Conservation (phyloP, 2,888 invertebrate genomes). For the Agrotis clavis region DNA sequence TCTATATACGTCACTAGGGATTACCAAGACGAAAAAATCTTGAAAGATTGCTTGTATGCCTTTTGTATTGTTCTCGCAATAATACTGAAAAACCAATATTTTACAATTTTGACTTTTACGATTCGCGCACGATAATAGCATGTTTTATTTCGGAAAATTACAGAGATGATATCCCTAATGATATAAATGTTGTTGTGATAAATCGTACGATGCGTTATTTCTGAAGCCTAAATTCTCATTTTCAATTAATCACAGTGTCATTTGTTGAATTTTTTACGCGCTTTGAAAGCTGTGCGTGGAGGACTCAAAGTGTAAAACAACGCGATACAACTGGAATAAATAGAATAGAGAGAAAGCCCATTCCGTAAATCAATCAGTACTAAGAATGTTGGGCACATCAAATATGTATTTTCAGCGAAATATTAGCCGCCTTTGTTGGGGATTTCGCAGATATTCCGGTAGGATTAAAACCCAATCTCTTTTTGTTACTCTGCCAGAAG, state of each 20-base stretch:
- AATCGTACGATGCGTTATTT: constrained; percentile 51
- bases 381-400: constrained; percentile 70
- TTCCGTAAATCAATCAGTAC: constrained; percentile 74
- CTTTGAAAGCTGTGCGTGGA: constrained; percentile 22
- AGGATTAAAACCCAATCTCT: constrained; percentile 83
- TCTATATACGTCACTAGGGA: constrained; percentile 29
- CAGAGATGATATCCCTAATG: constrained; percentile 42
- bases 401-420: constrained; percentile 75
- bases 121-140: constrained; percentile 26
- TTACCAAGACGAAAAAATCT: constrained; percentile 38
- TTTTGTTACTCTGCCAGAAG: constrained; percentile 80
- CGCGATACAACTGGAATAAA: constrained; percentile 15
- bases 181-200: constrained; percentile 50
- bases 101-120: constrained; percentile 53
- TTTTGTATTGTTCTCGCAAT: constrained; percentile 42
- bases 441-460: constrained; percentile 76
- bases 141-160: constrained; percentile 50
- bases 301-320: constrained; percentile 35
- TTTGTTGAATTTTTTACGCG: constrained; percentile 43
- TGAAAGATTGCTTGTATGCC: constrained; percentile 19
- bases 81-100: constrained; percentile 39
- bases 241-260: constrained; percentile 47
- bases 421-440: constrained; percentile 72
- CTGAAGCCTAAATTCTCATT: constrained; percentile 36
- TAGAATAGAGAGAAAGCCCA: constrained; percentile 62